Evolutionary conservation across 2,113 vertebrate species (phyloP).

Genomic region (Crypturellus undulatus): DNA sequence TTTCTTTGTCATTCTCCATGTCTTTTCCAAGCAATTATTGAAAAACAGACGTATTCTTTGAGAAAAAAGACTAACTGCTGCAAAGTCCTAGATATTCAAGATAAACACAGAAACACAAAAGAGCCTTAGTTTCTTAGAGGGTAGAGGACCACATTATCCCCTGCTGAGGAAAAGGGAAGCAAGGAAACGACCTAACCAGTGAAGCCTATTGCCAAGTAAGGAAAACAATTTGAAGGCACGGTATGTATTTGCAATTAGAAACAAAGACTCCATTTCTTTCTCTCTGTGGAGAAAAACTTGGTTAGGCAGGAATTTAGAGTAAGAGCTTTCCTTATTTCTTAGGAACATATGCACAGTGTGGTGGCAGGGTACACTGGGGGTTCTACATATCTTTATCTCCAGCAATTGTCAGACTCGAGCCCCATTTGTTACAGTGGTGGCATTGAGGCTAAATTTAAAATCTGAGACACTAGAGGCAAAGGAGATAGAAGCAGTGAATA

Average conservation of each 20-base stretch:
- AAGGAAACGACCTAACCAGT: neutral
- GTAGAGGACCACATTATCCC: neutral
- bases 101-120: neutral
- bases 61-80: neutral
- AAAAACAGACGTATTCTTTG: neutral
- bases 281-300: neutral
- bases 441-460: neutral
- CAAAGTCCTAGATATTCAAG: neutral
- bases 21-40: neutral
- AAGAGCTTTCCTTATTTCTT: neutral
- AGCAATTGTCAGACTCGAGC: neutral
- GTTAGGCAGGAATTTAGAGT: neutral
- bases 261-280: neutral
- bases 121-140: neutral
- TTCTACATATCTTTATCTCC: neutral
- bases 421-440: neutral
- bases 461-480: neutral
- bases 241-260: constrained; percentile 17
- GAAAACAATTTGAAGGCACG: neutral
- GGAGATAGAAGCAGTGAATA: neutral
- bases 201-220: neutral
- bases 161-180: neutral
- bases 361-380: neutral
- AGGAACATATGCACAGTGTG: neutral
- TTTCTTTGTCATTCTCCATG: neutral